These are phyloP conservation scores for Aphelinus atriplicis DNA, from an alignment of 1,140 invertebrate genomes.

Conservation along the genomic window DNA sequence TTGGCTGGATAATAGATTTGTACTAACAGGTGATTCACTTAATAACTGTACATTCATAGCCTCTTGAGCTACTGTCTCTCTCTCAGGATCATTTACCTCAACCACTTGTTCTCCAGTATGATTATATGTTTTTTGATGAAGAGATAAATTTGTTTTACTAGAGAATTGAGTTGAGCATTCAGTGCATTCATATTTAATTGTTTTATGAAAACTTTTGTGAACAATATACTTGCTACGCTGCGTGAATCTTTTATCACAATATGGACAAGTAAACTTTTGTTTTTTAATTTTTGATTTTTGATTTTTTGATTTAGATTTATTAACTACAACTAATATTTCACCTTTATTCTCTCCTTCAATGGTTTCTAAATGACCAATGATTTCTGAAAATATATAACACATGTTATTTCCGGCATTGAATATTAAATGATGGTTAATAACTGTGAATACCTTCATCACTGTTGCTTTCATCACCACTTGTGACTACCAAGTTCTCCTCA, in stretches of 20 bases:
- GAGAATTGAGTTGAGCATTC: constrained; percentile 64
- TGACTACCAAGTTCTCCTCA: constrained; percentile 45
- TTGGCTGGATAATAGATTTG: no score
- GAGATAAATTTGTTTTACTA: constrained; percentile 61
- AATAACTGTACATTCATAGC: no score
- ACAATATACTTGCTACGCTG: constrained; percentile 65
- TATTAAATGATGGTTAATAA: constrained; percentile 13
- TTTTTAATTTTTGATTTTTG: constrained; percentile 62
- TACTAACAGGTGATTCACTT: no score
- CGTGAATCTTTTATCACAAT: constrained; percentile 68
- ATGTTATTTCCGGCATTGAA: not conserved
- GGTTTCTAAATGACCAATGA: constrained; percentile 76
- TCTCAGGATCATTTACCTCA: constrained; percentile 45
- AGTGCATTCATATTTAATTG: constrained; percentile 66
- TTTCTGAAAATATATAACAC: constrained; percentile 57
- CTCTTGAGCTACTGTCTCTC: no score
- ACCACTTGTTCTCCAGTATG: constrained; percentile 65
- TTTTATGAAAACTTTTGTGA: constrained; percentile 65
- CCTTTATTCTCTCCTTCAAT: constrained; percentile 70
- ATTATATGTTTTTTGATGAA: constrained; percentile 66
- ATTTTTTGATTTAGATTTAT: constrained; percentile 66
- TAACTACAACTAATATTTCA: constrained; percentile 68
- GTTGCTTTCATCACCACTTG: constrained; percentile 53
- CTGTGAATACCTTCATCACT: constrained; percentile 44
- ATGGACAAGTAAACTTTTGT: constrained; percentile 66